Evolutionary conservation across 2,113 vertebrate genomes (phyloP).

Genomic region (Halichoerus grypus): DNA sequence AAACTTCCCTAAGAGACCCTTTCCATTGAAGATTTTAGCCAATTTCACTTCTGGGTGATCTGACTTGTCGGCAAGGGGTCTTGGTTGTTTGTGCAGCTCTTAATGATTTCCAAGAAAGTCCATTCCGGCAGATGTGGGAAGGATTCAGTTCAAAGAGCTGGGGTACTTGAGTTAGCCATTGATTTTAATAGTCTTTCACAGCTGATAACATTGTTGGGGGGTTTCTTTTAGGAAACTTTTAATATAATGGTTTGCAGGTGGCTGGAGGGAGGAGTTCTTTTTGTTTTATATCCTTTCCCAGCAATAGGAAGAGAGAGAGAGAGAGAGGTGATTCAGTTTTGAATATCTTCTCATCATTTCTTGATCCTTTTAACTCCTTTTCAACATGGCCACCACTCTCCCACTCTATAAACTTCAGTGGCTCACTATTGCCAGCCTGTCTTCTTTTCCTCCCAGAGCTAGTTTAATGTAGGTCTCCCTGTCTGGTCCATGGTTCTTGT

Average conservation of each 20-base stretch:
- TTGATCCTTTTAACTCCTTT: neutral
- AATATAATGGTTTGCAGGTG: neutral
- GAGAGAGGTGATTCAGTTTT: neutral
- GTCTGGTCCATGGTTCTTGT: neutral
- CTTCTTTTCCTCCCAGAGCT: neutral
- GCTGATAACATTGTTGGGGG: neutral
- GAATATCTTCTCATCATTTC: neutral
- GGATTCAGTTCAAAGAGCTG: conserved; percentile 34
- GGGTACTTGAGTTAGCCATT: neutral
- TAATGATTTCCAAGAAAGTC: conserved; percentile 51
- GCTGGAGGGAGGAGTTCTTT: neutral
- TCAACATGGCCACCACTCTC: neutral
- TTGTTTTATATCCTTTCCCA: neutral
- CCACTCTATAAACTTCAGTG: neutral
- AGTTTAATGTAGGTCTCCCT: neutral
- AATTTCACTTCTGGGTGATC: neutral
- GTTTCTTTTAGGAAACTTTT: conserved; percentile 24
- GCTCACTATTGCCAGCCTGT: neutral
- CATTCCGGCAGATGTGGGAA: neutral
- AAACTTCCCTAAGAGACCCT: neutral
- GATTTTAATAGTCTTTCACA: neutral
- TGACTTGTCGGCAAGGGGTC: neutral
- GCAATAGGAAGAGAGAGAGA: neutral
- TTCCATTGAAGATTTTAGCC: neutral
- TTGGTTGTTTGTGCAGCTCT: neutral